Conservation (phyloP, 2,888 invertebrate species). For the Catocala sponsa region DNA sequence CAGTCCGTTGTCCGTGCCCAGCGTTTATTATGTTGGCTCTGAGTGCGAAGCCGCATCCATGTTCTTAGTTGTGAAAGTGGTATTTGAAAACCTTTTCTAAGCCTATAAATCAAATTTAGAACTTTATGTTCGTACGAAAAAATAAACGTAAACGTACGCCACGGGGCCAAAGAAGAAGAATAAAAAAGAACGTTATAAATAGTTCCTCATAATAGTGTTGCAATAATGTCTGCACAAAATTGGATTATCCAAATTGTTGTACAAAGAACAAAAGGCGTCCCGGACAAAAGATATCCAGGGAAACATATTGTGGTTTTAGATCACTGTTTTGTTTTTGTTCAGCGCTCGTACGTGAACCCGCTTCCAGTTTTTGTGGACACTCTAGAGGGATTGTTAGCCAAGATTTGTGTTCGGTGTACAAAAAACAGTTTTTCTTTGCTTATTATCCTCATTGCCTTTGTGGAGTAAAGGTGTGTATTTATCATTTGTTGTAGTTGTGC, state of each 20-base stretch:
- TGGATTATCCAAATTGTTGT: conserved; percentile 55
- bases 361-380: conserved; percentile 57
- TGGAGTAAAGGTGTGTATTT: conserved; percentile 29
- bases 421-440: conserved; percentile 50
- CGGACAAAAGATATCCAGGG: conserved; percentile 62
- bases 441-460: conserved; percentile 54
- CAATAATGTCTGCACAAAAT: conserved; percentile 52
- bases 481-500: not conserved
- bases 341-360: conserved; percentile 49
- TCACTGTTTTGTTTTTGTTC: conserved; percentile 61
- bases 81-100: no score
- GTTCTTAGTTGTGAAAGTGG: no score
- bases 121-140: no score
- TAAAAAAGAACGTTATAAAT: no score
- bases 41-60: no score
- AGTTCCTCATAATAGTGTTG: conserved; percentile 8
- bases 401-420: conserved; percentile 64
- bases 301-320: conserved; percentile 63
- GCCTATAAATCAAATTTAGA: no score
- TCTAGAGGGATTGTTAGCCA: conserved; percentile 52
- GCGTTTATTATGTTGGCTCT: no score
- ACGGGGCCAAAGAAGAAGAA: no score
- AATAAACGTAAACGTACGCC: no score
- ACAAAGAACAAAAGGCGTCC: conserved; percentile 56
- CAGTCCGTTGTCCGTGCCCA: no score